phyloP scores from a whole-genome alignment of 2,113 vertebrate genomes.

The Zosterops pallidus region DNA sequence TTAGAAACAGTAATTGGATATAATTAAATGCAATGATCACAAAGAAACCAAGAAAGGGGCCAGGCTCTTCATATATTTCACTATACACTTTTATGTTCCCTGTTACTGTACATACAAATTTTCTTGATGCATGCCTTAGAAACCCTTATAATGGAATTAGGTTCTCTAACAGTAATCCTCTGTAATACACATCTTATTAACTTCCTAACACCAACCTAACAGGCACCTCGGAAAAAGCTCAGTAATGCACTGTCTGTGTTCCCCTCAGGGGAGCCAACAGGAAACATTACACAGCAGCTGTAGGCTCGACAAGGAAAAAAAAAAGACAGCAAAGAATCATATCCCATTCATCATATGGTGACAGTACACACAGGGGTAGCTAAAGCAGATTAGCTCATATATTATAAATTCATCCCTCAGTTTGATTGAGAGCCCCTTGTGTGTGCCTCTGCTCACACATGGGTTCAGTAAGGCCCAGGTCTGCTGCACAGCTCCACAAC shows the following conservation, averaged over 20 bases:
- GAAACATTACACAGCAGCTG: not conserved
- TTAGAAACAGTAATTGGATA: not conserved
- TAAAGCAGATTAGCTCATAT: not conserved
- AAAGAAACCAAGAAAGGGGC: not conserved
- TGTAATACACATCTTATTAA: not conserved
- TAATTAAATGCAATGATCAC: not conserved
- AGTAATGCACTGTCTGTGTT: not conserved
- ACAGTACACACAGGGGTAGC: not conserved
- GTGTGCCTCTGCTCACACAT: not conserved
- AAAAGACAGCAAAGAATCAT: not conserved
- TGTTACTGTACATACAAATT: not conserved
- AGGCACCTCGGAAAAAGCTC: not conserved
- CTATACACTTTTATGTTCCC: not conserved
- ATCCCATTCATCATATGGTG: not conserved
- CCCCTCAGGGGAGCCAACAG: not conserved
- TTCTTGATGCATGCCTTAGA: not conserved
- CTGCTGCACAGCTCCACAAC: not conserved
- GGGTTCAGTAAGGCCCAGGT: not conserved
- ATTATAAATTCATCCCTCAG: not conserved
- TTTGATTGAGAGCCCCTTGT: not conserved
- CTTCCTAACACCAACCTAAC: not conserved
- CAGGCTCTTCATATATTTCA: not conserved
- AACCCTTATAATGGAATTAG: not conserved
- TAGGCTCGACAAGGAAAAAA: not conserved
- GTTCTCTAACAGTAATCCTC: not conserved